Base-by-base conservation (phyloP, 2,113 vertebrate species). In the Syngnathoides biaculeatus region DNA sequence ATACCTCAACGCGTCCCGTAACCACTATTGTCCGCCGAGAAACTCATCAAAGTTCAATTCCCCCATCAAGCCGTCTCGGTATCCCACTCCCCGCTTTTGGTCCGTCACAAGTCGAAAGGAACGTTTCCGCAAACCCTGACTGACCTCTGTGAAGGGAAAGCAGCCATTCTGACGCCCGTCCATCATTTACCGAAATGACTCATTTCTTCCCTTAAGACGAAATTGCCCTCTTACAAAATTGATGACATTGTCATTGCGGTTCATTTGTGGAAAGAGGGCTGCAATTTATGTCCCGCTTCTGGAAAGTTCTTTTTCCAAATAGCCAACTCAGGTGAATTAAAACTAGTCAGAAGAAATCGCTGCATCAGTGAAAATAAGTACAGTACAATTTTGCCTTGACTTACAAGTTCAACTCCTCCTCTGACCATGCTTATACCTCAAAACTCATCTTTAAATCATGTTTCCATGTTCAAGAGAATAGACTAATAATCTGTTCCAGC, bases 211-310 rank as follows among this genome's bases (percentile, higher is more conserved):
- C 35, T 39, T 22, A 42, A 22, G 38, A 22, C 38, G 5, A 61
- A 61, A 61, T 40, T 61, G 58, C 58, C 58, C 35, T 22, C 58
- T 61, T 40, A 61, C 38, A 61, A 61, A 61, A 61, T 61, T 40
- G 20, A 61, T 40, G 58, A 39, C 38, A 40, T 14, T 61, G 58
- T 61, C 58, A n/a, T 40, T 60, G 38, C 11, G 20, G 22, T 40
- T 59, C 30, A 35, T 60, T 60, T 40, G 58, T 27, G 22, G 38
- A 60, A 40, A 40, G 58, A 39, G 58, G 35, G 22, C 35, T 11
- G n/a, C 58, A 61, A 61, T 61, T 61, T 39, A 61, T 40, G 58
- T 61, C 58, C 22, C 58, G 39, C 58, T 61, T 22, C 58, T 61
- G 9, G 27, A 59, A 20, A 20, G 9, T 38, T 59, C 57, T 59